Evolutionary conservation across 2,888 invertebrate species (phyloP), one percentile per base, ranked within the genome.

Genomic region (Chrysina gloriosa): DNA sequence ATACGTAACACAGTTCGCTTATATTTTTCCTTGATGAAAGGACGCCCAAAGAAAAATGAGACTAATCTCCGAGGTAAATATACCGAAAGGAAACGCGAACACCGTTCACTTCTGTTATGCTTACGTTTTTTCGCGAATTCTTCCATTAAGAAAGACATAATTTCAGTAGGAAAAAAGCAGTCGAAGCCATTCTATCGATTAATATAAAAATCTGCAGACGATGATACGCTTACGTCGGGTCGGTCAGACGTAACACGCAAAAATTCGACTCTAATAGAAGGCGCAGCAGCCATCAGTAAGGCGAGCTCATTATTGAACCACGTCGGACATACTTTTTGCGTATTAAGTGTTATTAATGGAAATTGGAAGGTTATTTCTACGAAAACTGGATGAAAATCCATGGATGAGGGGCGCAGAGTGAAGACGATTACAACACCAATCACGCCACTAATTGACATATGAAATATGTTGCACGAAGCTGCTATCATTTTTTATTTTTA

Each of bases 331-430:
- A 50, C 50, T 50, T 50, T 50, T 50, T 29, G 50, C 50, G 27
- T 50, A 50, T 50, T 50, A 50, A 50, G 50, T 27, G 50, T 50
- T 50, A 50, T 50, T 50, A 50, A 50, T 50, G 50, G 27, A 29
- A 50, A 50, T 16, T 14, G 50, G 27, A 29, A 29, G 50, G 29
- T 50, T 50, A 50, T 50, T 50, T 29, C 50, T 11, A 11, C 14
- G 29, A 14, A 29, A 27, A 29, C 6, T 29, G 6, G 50, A 2
- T 29, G 6, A 6, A 50, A 50, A 50, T n/a, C 11, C 11, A 34
- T 7, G 4, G 11, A 34, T 3, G 34, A 34, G 11, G 34, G 34
- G 34, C 34, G 34, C 34, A 7, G 9, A 34, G 11, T 6, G 4
- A 34, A 34, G 11, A 34, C 7, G 11, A 34, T 34, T 11, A 11